Conservation (phyloP, 2,797 vertebrate genomes). For the Perodicticus potto region DNA sequence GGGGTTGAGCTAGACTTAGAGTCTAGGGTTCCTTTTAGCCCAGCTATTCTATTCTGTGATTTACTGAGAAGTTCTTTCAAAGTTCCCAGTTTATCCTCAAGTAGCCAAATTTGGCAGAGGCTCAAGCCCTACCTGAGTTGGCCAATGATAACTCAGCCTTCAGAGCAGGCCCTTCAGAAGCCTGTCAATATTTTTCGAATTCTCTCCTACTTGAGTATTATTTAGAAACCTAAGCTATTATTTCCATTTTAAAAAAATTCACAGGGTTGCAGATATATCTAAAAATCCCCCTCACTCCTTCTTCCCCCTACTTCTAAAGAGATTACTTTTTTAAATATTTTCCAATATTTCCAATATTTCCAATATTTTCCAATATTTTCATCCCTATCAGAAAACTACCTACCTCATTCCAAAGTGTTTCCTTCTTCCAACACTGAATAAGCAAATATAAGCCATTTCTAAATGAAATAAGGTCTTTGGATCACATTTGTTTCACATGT, state of each 20-base stretch:
- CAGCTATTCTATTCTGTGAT: neutral
- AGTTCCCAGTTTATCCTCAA: neutral
- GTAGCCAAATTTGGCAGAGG: neutral
- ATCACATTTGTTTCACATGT: slow-evolving; percentile 56
- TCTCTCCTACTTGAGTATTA: neutral
- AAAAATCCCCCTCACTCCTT: neutral
- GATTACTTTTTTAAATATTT: neutral
- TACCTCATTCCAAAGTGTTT: neutral
- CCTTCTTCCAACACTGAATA: neutral
- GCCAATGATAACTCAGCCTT: neutral
- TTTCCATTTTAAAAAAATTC: slow-evolving; percentile 10
- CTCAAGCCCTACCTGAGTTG: neutral
- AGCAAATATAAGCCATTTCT: slow-evolving; percentile 73
- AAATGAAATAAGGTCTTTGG: slow-evolving; percentile 66
- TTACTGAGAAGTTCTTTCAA: neutral
- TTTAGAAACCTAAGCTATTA: slow-evolving; percentile 45
- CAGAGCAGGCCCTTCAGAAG: neutral
- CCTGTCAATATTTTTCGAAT: neutral
- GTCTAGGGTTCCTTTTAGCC: neutral
- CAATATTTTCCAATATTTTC: slow-evolving; percentile 49
- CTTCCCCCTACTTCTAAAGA: slow-evolving; percentile 36
- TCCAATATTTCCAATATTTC: too few relatives aligned
- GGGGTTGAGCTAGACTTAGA: neutral
- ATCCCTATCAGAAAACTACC: neutral
- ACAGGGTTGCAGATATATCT: neutral